Base-by-base conservation (phyloP, 2,888 invertebrate species). In the Drosophila mercatorum region DNA sequence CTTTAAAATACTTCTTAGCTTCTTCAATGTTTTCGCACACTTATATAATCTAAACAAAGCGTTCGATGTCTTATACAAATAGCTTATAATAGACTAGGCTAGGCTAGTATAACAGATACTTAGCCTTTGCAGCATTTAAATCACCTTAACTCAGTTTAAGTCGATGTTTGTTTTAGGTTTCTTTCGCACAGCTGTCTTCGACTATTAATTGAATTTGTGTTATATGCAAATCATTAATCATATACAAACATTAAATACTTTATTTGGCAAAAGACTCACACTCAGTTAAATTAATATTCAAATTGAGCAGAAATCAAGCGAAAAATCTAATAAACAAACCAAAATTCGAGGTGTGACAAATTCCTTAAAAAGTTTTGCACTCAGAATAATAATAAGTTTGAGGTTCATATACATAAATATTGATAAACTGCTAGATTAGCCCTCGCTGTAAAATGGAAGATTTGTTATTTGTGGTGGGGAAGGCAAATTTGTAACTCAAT, bases 401-500 rank as follows among this genome's bases (percentile, higher is more conserved):
- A n/a, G 10, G 31, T 28, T 49, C n/a, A 49, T 49, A n/a, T 17
- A 17, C 17, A 17, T 34, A 2, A 31, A 10, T n/a, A 31, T n/a
- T 28, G 2, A 49, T 49, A 11, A 36, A 55, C 55, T 55, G 57
- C 3, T 14, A 41, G 51, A 41, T 67, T 44, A 80, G 43, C 80
- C 76, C 76, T 80, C 77, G 75, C 59, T 58, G 40, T 51, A 55
- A 53, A 49, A 55, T 41, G 55, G 40, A 38, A 67, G 34, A 47
- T 59, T 55, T 47, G 40, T 38, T 34, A n/a, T 49, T n/a, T 46
- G 57, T 36, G 47, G 28, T 36, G 47, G 28, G 38, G 63, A 52
- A 34, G 55, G 63, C 57, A 66, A 36, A 59, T 72, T 87, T 77
- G 89, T 89, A 85, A 89, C 88, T 89, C 88, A 85, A 85, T 89